Base-by-base conservation (phyloP, 1,140 invertebrate genomes). In the Eueides isabella region DNA sequence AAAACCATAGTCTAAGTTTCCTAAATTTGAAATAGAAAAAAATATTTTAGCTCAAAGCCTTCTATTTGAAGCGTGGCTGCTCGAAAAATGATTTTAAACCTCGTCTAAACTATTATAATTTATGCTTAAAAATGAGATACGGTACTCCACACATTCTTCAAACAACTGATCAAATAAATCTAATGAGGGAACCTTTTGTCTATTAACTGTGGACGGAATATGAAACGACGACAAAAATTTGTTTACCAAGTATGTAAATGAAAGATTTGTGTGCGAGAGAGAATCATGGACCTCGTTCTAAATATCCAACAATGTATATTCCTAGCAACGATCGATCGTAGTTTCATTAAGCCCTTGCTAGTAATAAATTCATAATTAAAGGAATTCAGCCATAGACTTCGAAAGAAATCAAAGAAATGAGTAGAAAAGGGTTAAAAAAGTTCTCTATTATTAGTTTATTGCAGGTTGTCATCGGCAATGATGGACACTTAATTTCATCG, bases 91-190 rank as follows among this genome's bases (percentile, higher is more conserved):
- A 23, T 44, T 44, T 44, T 29, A 62, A 62, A 31, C 61, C 29
- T 63, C 26, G 61, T 65, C 30, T 68, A 61, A 69, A 19, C 30
- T 61, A 33, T 35, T 48, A 48, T 33, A 65, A 65, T 73, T 67
- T 67, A 71, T 71, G 44, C 48, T 70, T 71, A 31, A 69, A 65
- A 75, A 71, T 67, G 38, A 67, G 78, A 83, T 78, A 84, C 79
- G 73, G 75, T 74, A 55, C 74, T 78, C 44, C 79, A 82, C 67
- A 71, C 65, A 80, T 80, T 78, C 79, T 77, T 74, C 75, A 77
- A 79, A 86, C 90, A 92, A 78, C 87, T 92, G 90, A 85, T 84
- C 83, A 89, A 92, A 92, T 85, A 92, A 90, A 92, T 92, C 88
- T 87, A 89, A 85, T 78, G 74, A 71, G 76, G 75, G 78, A 80